phyloP scores from a whole-genome alignment of 2,888 invertebrate genomes.

The Lasioglossum calceatum region DNA sequence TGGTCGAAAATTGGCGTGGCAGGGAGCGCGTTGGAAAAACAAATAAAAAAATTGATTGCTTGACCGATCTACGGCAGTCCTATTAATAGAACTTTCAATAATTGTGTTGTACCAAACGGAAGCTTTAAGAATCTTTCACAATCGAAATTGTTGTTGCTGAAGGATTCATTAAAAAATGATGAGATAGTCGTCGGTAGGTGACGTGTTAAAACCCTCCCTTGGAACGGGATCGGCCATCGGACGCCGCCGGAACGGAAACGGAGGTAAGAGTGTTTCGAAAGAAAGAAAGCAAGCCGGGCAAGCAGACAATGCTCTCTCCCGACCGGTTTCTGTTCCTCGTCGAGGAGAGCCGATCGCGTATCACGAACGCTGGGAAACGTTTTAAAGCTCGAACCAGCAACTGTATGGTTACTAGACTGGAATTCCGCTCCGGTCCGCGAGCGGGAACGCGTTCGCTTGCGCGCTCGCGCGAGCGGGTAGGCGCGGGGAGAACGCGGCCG shows the following conservation, averaged over 20 bases:
- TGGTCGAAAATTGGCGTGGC: too few relatives aligned
- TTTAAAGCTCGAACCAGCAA: constrained; percentile 65
- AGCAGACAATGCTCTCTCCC: constrained; percentile 10
- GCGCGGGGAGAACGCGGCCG: constrained; percentile 37
- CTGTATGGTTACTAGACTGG: constrained; percentile 79
- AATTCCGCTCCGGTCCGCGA: constrained; percentile 71
- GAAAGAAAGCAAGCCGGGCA: not conserved
- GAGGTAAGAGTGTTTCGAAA: constrained; percentile 13
- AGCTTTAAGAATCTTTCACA: not conserved
- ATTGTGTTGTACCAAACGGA: not conserved
- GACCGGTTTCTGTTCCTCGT: constrained; percentile 40
- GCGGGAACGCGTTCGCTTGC: constrained; percentile 24
- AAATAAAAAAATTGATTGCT: too few relatives aligned
- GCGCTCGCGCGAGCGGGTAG: not conserved
- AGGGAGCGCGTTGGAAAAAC: too few relatives aligned
- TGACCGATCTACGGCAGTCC: too few relatives aligned
- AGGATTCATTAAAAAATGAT: not conserved
- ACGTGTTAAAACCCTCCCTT: not conserved
- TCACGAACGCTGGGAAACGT: constrained; percentile 62
- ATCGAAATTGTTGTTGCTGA: not conserved
- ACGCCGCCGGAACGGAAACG: constrained; percentile 3
- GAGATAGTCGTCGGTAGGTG: not conserved
- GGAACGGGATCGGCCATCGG: not conserved
- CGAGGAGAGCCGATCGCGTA: constrained; percentile 51
- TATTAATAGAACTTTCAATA: not conserved